phyloP scores from a whole-genome alignment of 2,797 vertebrate species.

The Melanotaenia nigrans region DNA sequence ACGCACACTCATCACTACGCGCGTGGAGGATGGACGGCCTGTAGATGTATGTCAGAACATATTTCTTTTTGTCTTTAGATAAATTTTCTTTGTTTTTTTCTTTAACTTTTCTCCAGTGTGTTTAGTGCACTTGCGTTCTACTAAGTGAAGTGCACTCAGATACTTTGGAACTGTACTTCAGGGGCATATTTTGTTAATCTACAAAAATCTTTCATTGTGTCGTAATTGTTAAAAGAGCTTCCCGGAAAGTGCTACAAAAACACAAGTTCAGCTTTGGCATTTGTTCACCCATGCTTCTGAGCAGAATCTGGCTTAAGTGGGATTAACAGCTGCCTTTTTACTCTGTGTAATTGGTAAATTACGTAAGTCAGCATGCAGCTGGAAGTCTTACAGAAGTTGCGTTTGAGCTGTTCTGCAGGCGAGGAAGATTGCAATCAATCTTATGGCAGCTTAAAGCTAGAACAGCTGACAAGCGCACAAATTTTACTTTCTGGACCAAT shows the following conservation, averaged over 20 bases:
- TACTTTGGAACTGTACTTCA: slow-evolving; percentile 5
- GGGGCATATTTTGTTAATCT: slow-evolving; percentile 36
- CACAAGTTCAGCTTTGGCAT: slow-evolving; percentile 29
- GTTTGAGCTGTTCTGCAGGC: slow-evolving; percentile 5
- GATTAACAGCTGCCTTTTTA: slow-evolving; percentile 52
- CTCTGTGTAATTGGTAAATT: slow-evolving; percentile 27
- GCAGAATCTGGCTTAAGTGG: slow-evolving; percentile 36
- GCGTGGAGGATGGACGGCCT: slow-evolving; percentile 89
- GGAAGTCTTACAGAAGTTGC: slow-evolving; percentile 1
- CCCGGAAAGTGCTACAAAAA: slow-evolving; percentile 32
- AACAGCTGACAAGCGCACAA: slow-evolving; percentile 19
- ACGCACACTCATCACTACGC: slow-evolving; percentile 88
- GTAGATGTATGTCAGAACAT: slow-evolving; percentile 88
- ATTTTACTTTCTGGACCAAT: background rate
- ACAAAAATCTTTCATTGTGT: slow-evolving; percentile 42
- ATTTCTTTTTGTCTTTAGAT: slow-evolving; percentile 12
- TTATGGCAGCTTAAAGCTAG: slow-evolving; percentile 2
- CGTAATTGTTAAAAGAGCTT: background rate
- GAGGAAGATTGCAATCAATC: background rate
- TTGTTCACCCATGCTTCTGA: slow-evolving; percentile 31
- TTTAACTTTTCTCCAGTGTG: background rate
- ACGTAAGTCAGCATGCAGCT: slow-evolving; percentile 9
- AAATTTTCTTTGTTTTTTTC: background rate
- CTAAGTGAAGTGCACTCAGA: background rate
- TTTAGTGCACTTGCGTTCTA: background rate